Conservation (phyloP, 2,888 invertebrate genomes). For the Athalia cordata region DNA sequence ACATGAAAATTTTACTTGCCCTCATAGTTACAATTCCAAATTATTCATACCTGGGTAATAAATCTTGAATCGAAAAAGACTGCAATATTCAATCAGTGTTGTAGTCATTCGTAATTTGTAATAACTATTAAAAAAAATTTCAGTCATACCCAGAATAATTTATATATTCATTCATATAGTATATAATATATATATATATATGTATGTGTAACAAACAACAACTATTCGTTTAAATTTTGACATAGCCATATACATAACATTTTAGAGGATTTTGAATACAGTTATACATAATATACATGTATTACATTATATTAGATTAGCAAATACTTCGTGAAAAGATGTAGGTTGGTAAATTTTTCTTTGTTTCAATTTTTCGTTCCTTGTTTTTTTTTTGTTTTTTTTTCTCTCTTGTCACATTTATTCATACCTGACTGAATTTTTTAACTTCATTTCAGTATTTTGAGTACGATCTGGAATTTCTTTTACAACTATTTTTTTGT, state of each 20-base stretch:
- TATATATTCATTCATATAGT: neutral
- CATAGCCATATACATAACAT: conserved; percentile 16
- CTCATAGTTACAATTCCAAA: no score
- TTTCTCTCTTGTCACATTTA: conserved; percentile 22
- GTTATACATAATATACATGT: conserved; percentile 15
- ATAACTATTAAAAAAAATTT: neutral
- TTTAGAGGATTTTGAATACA: conserved; percentile 32
- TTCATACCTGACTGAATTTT: conserved; percentile 24
- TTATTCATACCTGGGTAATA: no score
- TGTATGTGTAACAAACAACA: conserved; percentile 26
- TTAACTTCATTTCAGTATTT: conserved; percentile 37
- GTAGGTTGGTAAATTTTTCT: neutral
- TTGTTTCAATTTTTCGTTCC: neutral
- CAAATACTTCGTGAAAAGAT: conserved; percentile 9
- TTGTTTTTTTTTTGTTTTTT: neutral
- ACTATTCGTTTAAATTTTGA: conserved; percentile 31
- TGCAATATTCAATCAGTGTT: neutral
- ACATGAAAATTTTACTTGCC: no score
- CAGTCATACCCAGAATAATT: conserved; percentile 3
- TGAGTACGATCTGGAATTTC: neutral
- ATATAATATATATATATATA: conserved; percentile 2
- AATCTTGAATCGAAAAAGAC: no score
- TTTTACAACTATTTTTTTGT: conserved; percentile 12
- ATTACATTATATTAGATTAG: conserved; percentile 5
- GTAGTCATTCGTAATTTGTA: neutral